A percentile compares a stretch with the other conserved stretches of the same genome.
phyloP scores from a whole-genome alignment of 1,140 invertebrate species.

The Drosophila varians region DNA sequence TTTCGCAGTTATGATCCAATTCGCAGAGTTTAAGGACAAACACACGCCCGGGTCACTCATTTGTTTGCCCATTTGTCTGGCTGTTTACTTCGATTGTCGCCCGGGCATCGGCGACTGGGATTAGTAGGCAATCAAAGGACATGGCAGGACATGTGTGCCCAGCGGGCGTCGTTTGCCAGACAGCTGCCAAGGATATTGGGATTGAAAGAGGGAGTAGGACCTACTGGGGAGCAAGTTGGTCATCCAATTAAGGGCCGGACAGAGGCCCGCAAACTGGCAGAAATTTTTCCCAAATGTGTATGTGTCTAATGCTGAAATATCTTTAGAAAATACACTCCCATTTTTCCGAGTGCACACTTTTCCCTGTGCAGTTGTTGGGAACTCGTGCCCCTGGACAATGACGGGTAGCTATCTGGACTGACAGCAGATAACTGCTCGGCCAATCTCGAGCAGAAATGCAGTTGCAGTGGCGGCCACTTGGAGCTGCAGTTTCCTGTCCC shows the following conservation, averaged over 20 bases:
- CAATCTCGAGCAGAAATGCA: slow-evolving; percentile 52
- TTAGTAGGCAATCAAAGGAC: slow-evolving; percentile 67
- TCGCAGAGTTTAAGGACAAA: slow-evolving; percentile 70
- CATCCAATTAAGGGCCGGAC: slow-evolving; percentile 59
- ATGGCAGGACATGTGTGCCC: slow-evolving; percentile 60
- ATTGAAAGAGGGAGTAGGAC: slow-evolving; percentile 25
- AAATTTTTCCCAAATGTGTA: not conserved
- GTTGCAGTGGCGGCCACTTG: slow-evolving; percentile 46
- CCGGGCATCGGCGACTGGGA: slow-evolving; percentile 61
- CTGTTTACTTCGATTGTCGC: slow-evolving; percentile 67
- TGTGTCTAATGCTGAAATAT: not conserved
- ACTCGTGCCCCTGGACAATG: slow-evolving; percentile 65
- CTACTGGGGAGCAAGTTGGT: slow-evolving; percentile 24
- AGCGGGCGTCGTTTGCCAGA: slow-evolving; percentile 47
- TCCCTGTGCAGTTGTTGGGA: not conserved
- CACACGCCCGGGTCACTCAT: slow-evolving; percentile 54
- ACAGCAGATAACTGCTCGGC: slow-evolving; percentile 37
- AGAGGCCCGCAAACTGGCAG: slow-evolving; percentile 24
- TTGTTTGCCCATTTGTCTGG: slow-evolving; percentile 77
- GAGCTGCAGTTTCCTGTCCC: slow-evolving; percentile 50
- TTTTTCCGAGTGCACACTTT: not conserved
- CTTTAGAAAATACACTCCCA: not conserved
- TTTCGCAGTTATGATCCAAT: slow-evolving; percentile 77
- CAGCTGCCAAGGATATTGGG: slow-evolving; percentile 52
- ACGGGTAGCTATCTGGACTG: slow-evolving; percentile 59